These are phyloP conservation scores for Rhynchonycteris naso DNA, from an alignment of 2,797 vertebrate genomes.

Conservation along the genomic window DNA sequence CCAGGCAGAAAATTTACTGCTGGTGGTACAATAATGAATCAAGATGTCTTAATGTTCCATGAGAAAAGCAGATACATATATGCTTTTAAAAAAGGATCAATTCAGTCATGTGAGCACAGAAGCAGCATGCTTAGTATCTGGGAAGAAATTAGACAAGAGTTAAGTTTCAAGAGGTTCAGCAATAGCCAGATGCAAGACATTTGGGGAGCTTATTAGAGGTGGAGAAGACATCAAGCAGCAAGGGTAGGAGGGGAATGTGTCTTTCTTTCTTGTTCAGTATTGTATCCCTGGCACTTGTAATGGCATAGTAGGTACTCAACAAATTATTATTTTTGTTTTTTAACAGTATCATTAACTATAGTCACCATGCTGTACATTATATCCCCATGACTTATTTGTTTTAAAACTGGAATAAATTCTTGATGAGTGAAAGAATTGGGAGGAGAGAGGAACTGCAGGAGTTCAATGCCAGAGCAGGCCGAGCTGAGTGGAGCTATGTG, in stretches of 20 bases:
- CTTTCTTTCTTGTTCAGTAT: neutral
- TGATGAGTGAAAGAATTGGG: neutral
- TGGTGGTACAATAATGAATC: neutral
- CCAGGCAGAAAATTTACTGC: neutral
- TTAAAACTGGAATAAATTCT: slow-evolving; percentile 7
- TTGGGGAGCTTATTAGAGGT: neutral
- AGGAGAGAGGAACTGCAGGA: neutral
- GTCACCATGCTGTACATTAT: neutral
- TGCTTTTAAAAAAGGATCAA: neutral
- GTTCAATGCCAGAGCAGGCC: neutral
- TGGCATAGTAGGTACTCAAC: neutral
- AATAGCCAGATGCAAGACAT: neutral
- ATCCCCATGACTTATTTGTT: neutral
- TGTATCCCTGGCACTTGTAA: neutral
- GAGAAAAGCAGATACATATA: neutral
- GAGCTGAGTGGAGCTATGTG: neutral
- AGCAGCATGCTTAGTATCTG: neutral
- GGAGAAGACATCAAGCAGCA: neutral
- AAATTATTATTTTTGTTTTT: neutral
- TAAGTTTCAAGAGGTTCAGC: neutral
- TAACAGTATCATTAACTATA: neutral
- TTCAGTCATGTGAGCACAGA: neutral
- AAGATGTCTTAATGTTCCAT: neutral
- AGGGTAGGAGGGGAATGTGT: neutral
- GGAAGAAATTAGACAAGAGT: neutral